Evolutionary conservation across 2,888 invertebrate genomes (phyloP).

Genomic region (Ectropis crepuscularia): DNA sequence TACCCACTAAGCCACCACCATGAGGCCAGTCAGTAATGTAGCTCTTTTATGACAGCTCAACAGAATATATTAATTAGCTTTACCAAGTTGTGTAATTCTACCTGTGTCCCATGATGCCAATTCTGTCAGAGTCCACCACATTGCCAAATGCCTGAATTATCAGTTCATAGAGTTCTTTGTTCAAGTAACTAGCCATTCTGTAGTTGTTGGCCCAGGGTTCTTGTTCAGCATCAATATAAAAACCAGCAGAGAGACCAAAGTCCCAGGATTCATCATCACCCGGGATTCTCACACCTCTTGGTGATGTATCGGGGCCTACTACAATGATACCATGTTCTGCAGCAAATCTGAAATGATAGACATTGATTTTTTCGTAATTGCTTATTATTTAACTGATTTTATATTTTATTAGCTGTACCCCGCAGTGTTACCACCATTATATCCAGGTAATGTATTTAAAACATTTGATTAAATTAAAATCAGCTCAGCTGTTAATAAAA

Average conservation of each 20-base stretch:
- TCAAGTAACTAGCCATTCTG: conserved; percentile 98
- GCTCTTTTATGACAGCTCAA: too few species aligned
- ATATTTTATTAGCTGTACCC: too few species aligned
- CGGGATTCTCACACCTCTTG: conserved; percentile 93
- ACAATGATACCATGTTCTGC: conserved; percentile 93
- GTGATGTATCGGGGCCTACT: conserved; percentile 98
- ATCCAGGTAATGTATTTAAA: too few species aligned
- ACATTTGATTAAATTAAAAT: too few species aligned
- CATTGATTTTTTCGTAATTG: background rate
- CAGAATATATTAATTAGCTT: background rate
- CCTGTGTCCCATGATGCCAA: conserved; percentile 94
- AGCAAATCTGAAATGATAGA: conserved; percentile 86
- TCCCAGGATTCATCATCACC: conserved; percentile 97
- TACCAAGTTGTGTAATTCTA: conserved; percentile 48
- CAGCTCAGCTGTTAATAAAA: too few species aligned
- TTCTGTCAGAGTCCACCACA: conserved; percentile 80
- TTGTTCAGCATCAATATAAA: conserved; percentile 96
- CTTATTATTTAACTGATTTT: too few species aligned
- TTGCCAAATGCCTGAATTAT: conserved; percentile 89
- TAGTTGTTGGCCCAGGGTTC: conserved; percentile 97
- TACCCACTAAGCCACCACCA: too few species aligned
- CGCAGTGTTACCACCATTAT: too few species aligned
- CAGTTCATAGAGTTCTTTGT: conserved; percentile 91
- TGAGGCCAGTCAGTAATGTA: too few species aligned
- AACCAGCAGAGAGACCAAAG: conserved; percentile 97